phyloP scores from a whole-genome alignment of 1,140 invertebrate genomes.

The Phymorhynchus buccinoides region DNA sequence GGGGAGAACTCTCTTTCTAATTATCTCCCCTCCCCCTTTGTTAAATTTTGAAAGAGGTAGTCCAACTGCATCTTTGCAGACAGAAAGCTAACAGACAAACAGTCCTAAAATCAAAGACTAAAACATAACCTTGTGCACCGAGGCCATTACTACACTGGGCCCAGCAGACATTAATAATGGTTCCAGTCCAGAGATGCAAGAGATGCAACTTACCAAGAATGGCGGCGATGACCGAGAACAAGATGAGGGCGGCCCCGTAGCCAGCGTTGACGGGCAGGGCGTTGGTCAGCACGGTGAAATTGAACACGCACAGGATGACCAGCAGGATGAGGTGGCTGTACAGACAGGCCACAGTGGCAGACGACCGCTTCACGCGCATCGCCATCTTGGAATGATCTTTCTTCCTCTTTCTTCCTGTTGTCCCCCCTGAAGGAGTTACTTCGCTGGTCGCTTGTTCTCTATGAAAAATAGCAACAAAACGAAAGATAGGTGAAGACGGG shows the following conservation, averaged over 20 bases:
- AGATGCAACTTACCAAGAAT: conserved; percentile 48
- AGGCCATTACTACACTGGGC: no score
- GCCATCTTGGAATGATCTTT: conserved; percentile 27
- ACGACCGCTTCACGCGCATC: conserved; percentile 37
- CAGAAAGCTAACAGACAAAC: no score
- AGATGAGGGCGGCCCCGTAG: conserved; percentile 47
- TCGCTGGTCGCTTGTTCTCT: background rate
- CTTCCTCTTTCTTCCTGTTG: background rate
- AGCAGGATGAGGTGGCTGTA: conserved; percentile 49
- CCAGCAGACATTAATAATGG: no score
- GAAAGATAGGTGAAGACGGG: no score
- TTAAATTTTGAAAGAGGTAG: no score
- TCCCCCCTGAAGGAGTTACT: background rate
- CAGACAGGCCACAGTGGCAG: conserved; percentile 47
- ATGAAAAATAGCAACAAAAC: background rate
- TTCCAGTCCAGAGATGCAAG: no score
- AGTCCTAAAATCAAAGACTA: no score
- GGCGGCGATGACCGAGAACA: conserved; percentile 33
- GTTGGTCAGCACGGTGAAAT: conserved; percentile 46
- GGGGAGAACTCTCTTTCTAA: no score
- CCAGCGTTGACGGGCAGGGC: conserved; percentile 42
- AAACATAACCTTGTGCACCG: no score
- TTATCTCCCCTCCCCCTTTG: no score
- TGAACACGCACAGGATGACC: conserved; percentile 49
- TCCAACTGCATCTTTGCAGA: no score